Percentiles rank a stretch among this genome's conserved stretches.
Evolutionary conservation across 2,797 vertebrate species (phyloP).

Genomic region (Malacoctenus gilli): DNA sequence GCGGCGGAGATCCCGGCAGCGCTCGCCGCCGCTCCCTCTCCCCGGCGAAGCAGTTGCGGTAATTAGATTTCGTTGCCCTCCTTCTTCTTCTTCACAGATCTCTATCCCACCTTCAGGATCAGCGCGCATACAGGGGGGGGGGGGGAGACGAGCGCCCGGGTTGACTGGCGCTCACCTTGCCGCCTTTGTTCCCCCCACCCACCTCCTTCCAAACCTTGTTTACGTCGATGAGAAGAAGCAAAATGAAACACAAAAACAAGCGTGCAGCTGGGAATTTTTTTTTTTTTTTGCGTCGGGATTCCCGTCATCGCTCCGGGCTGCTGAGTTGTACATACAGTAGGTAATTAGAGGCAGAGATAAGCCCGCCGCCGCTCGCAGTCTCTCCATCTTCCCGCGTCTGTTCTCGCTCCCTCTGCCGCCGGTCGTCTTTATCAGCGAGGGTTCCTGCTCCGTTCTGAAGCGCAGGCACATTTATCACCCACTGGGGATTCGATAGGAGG

Average conservation of each 20-base stretch:
- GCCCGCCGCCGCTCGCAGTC: constrained; percentile 20
- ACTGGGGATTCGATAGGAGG: constrained; percentile 69
- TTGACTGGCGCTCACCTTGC: constrained; percentile 4
- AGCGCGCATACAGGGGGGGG: constrained; percentile 35
- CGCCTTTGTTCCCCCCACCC: constrained; percentile 30
- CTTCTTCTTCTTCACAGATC: constrained; percentile 31
- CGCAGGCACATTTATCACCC: constrained; percentile 67
- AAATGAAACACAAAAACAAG: constrained; percentile 18
- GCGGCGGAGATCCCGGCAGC: constrained; percentile 58
- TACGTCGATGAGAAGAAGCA: neutral
- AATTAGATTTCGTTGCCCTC: constrained; percentile 63
- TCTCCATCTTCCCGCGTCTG: constrained; percentile 4
- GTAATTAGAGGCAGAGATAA: constrained; percentile 74
- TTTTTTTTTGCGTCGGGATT: constrained; percentile 58
- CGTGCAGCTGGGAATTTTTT: constrained; percentile 35
- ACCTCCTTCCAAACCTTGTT: constrained; percentile 42
- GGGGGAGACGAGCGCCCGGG: constrained; percentile 21
- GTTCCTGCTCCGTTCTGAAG: constrained; percentile 58
- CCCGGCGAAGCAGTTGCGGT: constrained; percentile 57
- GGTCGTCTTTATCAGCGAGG: constrained; percentile 65
- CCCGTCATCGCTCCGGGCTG: constrained; percentile 44
- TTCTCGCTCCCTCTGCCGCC: constrained; percentile 30
- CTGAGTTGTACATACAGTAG: constrained; percentile 60
- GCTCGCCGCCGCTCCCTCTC: constrained; percentile 52
- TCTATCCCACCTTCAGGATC: constrained; percentile 37